A percentile compares a stretch with the other conserved stretches of the same genome.
Evolutionary conservation across 2,797 vertebrate genomes (phyloP).

Genomic region (Lycodopsis pacificus): DNA sequence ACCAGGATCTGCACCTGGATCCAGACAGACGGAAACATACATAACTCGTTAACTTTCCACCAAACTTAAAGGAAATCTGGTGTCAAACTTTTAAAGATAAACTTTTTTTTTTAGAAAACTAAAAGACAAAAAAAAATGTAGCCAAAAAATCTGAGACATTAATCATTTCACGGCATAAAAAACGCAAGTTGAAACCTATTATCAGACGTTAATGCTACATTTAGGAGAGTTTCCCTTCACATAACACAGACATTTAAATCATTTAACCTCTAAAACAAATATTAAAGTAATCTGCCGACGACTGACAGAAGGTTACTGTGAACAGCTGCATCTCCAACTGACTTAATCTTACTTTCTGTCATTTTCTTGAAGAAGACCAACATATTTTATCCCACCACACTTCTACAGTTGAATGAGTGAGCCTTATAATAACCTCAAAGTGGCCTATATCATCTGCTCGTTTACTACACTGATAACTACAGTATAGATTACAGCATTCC

Average conservation of each 20-base stretch:
- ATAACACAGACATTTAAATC: background rate
- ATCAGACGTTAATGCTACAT: background rate
- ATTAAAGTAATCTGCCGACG: background rate
- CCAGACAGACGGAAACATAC: background rate
- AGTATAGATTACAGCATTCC: constrained; percentile 56
- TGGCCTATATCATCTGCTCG: constrained; percentile 43
- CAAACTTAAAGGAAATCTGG: background rate
- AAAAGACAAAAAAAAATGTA: background rate
- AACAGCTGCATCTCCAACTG: background rate
- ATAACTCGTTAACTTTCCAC: background rate
- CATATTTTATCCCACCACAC: background rate
- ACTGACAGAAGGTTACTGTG: background rate
- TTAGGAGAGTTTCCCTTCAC: too few species aligned
- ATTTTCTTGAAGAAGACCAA: background rate
- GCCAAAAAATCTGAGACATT: background rate
- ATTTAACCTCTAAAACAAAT: background rate
- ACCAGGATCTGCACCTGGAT: background rate
- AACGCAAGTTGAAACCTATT: background rate
- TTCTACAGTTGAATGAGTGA: constrained; percentile 12
- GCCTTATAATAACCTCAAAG: constrained; percentile 28
- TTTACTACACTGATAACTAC: constrained; percentile 56
- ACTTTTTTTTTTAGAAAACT: background rate
- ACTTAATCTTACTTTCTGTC: background rate
- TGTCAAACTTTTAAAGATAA: background rate
- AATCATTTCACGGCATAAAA: background rate